Evolutionary conservation across 2,888 invertebrate species (phyloP), one percentile per base, ranked within the genome.

Genomic region (Chymomyza caudatula): DNA sequence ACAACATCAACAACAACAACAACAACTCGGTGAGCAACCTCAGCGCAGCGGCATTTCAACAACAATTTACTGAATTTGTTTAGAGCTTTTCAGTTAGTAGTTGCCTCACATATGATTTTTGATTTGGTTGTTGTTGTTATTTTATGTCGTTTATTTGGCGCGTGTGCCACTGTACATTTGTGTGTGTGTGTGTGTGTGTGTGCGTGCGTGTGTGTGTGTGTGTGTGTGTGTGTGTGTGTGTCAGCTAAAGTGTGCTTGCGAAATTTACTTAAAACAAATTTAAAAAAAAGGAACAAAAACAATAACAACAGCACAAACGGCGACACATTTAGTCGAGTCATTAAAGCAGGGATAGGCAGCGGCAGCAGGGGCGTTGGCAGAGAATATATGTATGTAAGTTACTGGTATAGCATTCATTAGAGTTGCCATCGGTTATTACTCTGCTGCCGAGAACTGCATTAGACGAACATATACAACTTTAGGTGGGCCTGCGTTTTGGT

Each of bases 1-100:
- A 71, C 67, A 66, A 59, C 60, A 76, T 49, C 75, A 57, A 8
- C 63, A 73, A 4, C 51, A 65, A 17, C 67, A 71, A 11, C 60
- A 55, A 67, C 63, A 65, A 15, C 63, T 54, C 25, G 44, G 54
- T 47, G 19, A 44, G 51, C 52, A 65, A 53, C n/a, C 44, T 63
- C 70, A 67, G 65, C 29, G 60, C 65, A n/a, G n/a, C n/a, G n/a
- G n/a, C n/a, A n/a, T n/a, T n/a, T n/a, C n/a, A n/a, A n/a, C n/a
- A 75, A 74, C 59, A 76, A 76, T 65, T 72, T 77, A 71, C 74
- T 68, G 70, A 76, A 76, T 67, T 47, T 73, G 67, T 67, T 75
- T 66, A 72, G 72, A 75, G 66, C 63, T 63, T 67, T 75, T 75
- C 73, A 72, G 62, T 63, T 69, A 67, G 69, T 69, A 67, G 69